Evolutionary conservation across 2,113 vertebrate species (phyloP).

Genomic region (Chaetura pelagica): DNA sequence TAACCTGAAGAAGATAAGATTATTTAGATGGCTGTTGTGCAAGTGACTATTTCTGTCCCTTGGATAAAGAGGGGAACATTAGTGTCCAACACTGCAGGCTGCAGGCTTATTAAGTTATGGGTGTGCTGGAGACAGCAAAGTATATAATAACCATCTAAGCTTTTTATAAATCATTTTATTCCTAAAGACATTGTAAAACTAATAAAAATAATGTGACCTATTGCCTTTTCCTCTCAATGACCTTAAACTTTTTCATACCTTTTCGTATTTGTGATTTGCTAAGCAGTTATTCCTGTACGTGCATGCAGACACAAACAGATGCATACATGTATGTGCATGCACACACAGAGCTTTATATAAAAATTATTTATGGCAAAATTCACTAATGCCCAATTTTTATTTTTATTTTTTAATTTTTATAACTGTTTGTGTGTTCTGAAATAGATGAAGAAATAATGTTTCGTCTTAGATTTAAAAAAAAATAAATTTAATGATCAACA

Average conservation of each 20-base stretch:
- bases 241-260: neutral
- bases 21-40: neutral
- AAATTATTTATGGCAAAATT: neutral
- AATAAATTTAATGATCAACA: neutral
- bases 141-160: neutral
- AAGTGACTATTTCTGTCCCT: neutral
- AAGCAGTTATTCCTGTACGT: neutral
- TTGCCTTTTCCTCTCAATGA: neutral
- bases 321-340: rapidly evolving
- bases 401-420: neutral
- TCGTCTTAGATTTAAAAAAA: neutral
- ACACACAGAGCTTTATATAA: neutral
- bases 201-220: neutral
- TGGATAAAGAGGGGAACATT: neutral
- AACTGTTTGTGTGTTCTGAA: rapidly evolving
- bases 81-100: neutral
- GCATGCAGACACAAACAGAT: neutral
- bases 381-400: neutral
- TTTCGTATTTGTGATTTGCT: neutral
- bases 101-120: neutral
- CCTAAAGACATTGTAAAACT: neutral
- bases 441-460: neutral
- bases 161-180: neutral
- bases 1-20: neutral
- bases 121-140: neutral